Percentiles rank a stretch among this genome's conserved stretches.
Conservation (phyloP, 2,888 invertebrate species). For the Scelioninae gen. 2 region DNA sequence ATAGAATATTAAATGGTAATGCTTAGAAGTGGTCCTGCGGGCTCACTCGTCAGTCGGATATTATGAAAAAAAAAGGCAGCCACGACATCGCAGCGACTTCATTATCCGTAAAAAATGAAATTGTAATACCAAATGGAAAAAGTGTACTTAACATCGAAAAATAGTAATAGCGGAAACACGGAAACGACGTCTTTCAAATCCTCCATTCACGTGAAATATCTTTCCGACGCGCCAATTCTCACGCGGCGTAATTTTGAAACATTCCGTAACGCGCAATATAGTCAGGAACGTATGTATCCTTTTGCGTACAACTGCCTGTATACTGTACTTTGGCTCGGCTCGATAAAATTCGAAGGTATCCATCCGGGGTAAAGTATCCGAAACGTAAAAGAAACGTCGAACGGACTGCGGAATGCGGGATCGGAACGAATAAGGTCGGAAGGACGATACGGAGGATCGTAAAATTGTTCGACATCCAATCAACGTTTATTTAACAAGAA, state of each 20-base stretch:
- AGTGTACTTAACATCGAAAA: too few relatives aligned
- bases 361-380: slow-evolving; percentile 35
- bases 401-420: slow-evolving; percentile 1
- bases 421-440: slow-evolving; percentile 25
- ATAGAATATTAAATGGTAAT: slow-evolving; percentile 50
- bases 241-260: slow-evolving; percentile 25
- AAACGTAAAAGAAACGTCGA: slow-evolving; percentile 38
- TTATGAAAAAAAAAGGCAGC: slow-evolving; percentile 35
- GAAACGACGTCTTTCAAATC: slow-evolving; percentile 15
- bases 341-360: slow-evolving; percentile 41
- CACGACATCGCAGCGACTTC: slow-evolving; percentile 17
- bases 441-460: slow-evolving; percentile 34
- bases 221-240: slow-evolving; percentile 18
- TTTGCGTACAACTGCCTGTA: slow-evolving; percentile 18
- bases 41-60: slow-evolving; percentile 39
- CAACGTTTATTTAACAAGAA: slow-evolving; percentile 44
- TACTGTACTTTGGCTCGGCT: slow-evolving; percentile 24
- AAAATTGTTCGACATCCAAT: slow-evolving; percentile 52
- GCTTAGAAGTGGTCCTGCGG: slow-evolving; percentile 43
- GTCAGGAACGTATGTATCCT: slow-evolving; percentile 6
- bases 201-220: slow-evolving; percentile 9
- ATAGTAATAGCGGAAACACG: background rate
- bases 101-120: slow-evolving; percentile 42
- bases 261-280: slow-evolving; percentile 23
- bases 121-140: slow-evolving; percentile 27